Percentiles rank a stretch among this genome's conserved stretches.
phyloP scores from a whole-genome alignment of 2,113 vertebrate genomes.

The Pelodiscus sinensis region DNA sequence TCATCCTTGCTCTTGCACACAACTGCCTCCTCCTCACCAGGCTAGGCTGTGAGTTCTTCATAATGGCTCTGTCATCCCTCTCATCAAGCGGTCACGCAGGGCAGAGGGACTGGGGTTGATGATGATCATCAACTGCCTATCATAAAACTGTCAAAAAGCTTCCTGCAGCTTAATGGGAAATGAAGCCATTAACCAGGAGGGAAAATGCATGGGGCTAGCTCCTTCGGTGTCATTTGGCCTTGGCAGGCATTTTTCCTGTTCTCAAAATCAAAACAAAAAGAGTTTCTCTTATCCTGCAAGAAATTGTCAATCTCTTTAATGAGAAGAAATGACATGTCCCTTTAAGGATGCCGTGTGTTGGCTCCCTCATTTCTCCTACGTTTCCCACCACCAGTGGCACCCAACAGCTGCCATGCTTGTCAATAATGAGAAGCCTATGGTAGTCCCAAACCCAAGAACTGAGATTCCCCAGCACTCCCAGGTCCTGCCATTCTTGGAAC shows the following conservation, averaged over 20 bases:
- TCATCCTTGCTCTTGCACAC: not conserved
- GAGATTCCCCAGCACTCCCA: not conserved
- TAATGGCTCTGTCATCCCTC: not conserved
- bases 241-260: not conserved
- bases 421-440: not conserved
- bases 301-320: not conserved
- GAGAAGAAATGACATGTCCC: not conserved
- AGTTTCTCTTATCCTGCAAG: not conserved
- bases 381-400: not conserved
- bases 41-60: not conserved
- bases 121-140: not conserved
- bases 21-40: not conserved
- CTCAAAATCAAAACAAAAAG: not conserved
- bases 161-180: slow-evolving; percentile 25
- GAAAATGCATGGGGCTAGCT: not conserved
- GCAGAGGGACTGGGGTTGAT: not conserved
- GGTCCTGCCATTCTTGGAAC: not conserved
- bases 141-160: slow-evolving; percentile 19
- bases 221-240: not conserved
- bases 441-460: not conserved
- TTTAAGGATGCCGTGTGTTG: not conserved
- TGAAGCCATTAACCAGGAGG: slow-evolving; percentile 9
- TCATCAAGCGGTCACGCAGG: not conserved
- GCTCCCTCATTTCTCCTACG: too few species aligned
- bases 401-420: not conserved